These are phyloP conservation scores for Euschistus heros DNA, from an alignment of 1,140 invertebrate species.

Conservation along the genomic window DNA sequence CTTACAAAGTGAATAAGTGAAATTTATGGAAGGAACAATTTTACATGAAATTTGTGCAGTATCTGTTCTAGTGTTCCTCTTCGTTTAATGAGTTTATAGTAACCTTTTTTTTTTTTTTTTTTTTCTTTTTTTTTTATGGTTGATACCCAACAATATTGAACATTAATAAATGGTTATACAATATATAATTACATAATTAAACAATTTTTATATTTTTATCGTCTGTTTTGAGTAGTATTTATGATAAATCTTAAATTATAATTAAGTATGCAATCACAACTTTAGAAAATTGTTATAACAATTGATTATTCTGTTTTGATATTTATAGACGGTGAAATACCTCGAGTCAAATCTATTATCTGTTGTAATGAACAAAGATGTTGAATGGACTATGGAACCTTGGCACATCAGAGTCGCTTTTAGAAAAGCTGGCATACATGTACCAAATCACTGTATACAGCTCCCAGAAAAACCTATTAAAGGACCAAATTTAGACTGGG, in stretches of 20 bases:
- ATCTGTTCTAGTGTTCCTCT: too few relatives aligned
- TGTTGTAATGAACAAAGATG: constrained; percentile 62
- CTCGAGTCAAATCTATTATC: constrained; percentile 22
- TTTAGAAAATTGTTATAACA: background rate
- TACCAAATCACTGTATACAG: constrained; percentile 56
- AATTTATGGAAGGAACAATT: too few relatives aligned
- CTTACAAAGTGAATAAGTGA: too few relatives aligned
- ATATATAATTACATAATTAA: too few relatives aligned
- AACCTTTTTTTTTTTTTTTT: background rate
- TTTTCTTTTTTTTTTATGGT: background rate
- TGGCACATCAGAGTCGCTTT: constrained; percentile 67
- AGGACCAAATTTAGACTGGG: constrained; percentile 62
- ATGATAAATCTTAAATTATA: too few relatives aligned
- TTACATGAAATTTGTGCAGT: too few relatives aligned
- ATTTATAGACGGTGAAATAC: constrained; percentile 41
- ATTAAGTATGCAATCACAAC: too few relatives aligned
- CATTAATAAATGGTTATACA: too few relatives aligned
- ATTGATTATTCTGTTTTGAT: background rate
- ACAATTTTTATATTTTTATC: too few relatives aligned
- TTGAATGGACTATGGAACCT: constrained; percentile 67
- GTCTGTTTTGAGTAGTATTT: too few relatives aligned
- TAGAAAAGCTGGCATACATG: constrained; percentile 51
- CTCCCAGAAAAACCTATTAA: constrained; percentile 59
- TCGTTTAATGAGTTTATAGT: too few relatives aligned
- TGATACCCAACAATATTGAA: background rate